A percentile compares a stretch with the other conserved stretches of the same genome.
These are phyloP conservation scores for Prietella phreatophila DNA, from an alignment of 2,113 vertebrate genomes.

Conservation along the genomic window DNA sequence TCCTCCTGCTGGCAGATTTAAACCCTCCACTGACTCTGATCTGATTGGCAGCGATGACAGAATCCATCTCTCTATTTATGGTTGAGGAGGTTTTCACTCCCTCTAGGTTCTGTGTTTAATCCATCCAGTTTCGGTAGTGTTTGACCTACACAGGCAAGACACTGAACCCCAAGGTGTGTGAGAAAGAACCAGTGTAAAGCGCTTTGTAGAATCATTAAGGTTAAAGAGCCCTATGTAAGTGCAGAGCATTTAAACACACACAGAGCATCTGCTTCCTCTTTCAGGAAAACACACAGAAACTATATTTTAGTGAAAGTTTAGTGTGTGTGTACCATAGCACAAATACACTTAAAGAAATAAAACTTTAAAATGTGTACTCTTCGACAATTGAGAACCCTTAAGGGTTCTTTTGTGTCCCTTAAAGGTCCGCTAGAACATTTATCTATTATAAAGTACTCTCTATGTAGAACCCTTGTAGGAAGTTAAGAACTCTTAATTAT, in stretches of 20 bases:
- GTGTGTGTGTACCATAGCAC: not conserved
- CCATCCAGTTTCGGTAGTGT: too few relatives aligned
- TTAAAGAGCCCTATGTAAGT: too few relatives aligned
- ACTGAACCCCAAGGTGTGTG: too few relatives aligned
- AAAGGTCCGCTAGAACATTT: not conserved
- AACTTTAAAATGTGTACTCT: not conserved
- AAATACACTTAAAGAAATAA: not conserved
- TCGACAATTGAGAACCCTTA: not conserved
- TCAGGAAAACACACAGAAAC: not conserved
- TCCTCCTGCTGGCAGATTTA: slow-evolving; percentile 78
- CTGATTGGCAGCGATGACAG: slow-evolving; percentile 38
- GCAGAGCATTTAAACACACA: too few relatives aligned
- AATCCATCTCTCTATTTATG: not conserved
- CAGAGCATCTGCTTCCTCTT: too few relatives aligned
- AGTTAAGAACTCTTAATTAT: not conserved
- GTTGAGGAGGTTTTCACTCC: not conserved
- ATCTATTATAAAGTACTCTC: not conserved
- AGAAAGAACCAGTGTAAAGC: too few relatives aligned
- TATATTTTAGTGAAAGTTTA: not conserved
- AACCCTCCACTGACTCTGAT: slow-evolving; percentile 64
- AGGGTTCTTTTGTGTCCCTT: not conserved
- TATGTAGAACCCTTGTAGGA: not conserved
- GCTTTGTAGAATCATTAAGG: too few relatives aligned
- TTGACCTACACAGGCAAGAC: too few relatives aligned
- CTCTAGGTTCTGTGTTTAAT: not conserved